Base-by-base conservation (phyloP, 2,797 vertebrate genomes). In the Pseudopleuronectes americanus region DNA sequence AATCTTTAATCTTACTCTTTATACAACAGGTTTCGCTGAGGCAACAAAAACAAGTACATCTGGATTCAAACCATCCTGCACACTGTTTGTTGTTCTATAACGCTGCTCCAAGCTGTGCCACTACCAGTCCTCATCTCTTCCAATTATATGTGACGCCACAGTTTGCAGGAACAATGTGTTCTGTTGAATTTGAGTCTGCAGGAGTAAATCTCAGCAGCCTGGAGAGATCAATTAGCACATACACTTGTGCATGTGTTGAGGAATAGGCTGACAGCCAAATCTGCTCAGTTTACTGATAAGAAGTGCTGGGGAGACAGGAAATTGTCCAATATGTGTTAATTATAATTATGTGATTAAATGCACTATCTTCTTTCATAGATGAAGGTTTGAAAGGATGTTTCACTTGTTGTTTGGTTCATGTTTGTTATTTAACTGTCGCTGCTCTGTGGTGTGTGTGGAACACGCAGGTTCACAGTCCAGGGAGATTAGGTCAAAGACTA, bases 151-250 rank as follows among this genome's bases (percentile, higher is more conserved):
- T 58, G 51, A 85, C 26, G 62, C 48, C 49, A 41, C 21, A 36
- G 43, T 74, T 85, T 68, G 64, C 52, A 68, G 71, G 71, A 71
- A 85, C 77, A 74, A 77, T 77, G 81, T 84, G 77, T 79, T 86
- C 67, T 73, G 76, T 63, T 73, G 76, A 81, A 87, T 83, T 79
- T 79, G 69, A 82, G 75, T 67, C 80, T 56, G 76, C 71, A 62
- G 64, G 68, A 77, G 61, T 76, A 72, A 83, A 84, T 81, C 69
- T 68, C 66, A 58, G 74, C 77, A 64, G 80, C 79, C 81, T 63
- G 76, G 31, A 16, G 48, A 76, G 83, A 86, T 90, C 84, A 85
- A 87, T 89, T 86, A 86, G 72, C 88, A 84, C 67, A 4, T 74
- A 73, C 82, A 83, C 82, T 80, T 71, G 68, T 84, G 65, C 80